Evolutionary conservation across 2,113 vertebrate species (phyloP).

Genomic region (Anarrhichthys ocellatus): DNA sequence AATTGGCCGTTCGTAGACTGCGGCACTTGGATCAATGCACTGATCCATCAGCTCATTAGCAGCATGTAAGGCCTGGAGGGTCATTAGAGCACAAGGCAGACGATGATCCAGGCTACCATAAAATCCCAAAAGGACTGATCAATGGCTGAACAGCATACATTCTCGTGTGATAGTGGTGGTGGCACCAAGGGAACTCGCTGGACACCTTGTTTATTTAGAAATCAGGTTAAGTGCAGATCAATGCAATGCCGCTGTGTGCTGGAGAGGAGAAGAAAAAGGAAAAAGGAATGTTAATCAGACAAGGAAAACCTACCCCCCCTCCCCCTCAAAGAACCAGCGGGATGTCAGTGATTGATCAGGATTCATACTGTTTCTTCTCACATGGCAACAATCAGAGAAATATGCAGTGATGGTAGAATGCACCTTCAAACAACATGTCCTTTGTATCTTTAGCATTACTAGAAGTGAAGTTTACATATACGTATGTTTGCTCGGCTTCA

Average conservation of each 20-base stretch:
- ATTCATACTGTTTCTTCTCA: conserved; percentile 28
- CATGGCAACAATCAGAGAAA: background rate
- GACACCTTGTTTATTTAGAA: conserved; percentile 74
- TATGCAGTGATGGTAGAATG: background rate
- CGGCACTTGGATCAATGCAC: conserved; percentile 71
- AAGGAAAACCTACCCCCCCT: conserved; percentile 5
- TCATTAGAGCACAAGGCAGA: conserved; percentile 67
- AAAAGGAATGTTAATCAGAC: conserved; percentile 61
- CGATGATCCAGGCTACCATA: conserved; percentile 65
- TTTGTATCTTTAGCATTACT: background rate
- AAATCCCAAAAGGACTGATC: conserved; percentile 67
- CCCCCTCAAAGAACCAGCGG: conserved; percentile 6
- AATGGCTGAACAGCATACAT: conserved; percentile 57
- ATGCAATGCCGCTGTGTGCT: conserved; percentile 48
- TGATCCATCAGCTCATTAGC: conserved; percentile 82
- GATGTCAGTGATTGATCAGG: conserved; percentile 17
- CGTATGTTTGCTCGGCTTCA: background rate
- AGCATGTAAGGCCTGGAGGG: conserved; percentile 64
- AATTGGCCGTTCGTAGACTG: conserved; percentile 76
- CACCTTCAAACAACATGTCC: background rate
- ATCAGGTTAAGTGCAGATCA: conserved; percentile 68
- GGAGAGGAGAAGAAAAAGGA: conserved; percentile 39
- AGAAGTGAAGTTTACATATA: background rate
- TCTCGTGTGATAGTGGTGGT: conserved; percentile 40
- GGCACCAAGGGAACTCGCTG: conserved; percentile 51